These are phyloP conservation scores for Furnarius figulus DNA, from an alignment of 2,113 vertebrate species.

Conservation along the genomic window DNA sequence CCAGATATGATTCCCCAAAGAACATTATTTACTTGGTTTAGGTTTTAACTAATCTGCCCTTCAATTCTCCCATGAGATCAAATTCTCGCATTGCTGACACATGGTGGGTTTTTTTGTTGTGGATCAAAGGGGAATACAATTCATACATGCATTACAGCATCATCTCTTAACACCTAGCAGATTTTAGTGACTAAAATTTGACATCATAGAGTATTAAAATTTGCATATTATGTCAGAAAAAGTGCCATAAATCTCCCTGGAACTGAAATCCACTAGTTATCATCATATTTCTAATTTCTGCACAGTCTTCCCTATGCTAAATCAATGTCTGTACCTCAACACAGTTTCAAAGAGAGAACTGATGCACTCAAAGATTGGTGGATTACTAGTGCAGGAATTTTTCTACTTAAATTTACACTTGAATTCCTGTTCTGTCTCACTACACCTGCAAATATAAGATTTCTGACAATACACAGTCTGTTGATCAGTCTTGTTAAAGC, in stretches of 20 bases:
- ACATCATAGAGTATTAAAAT: not conserved
- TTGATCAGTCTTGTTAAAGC: not conserved
- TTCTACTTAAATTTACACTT: not conserved
- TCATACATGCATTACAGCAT: not conserved
- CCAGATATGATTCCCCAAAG: slow-evolving; percentile 34
- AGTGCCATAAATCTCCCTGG: not conserved
- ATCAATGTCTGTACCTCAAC: not conserved
- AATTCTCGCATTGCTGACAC: slow-evolving; percentile 3
- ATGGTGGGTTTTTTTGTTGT: not conserved
- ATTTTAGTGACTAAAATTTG: not conserved
- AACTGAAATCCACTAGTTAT: not conserved
- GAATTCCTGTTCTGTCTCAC: not conserved
- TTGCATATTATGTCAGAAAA: not conserved
- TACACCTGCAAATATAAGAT: not conserved
- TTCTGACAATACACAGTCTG: not conserved
- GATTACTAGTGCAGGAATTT: not conserved
- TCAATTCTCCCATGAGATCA: slow-evolving; percentile 24
- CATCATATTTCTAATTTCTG: not conserved
- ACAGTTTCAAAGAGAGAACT: not conserved
- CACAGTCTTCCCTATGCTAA: not conserved
- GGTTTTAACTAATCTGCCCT: slow-evolving; percentile 42
- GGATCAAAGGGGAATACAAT: not conserved
- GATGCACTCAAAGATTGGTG: not conserved
- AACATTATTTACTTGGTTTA: slow-evolving; percentile 38
- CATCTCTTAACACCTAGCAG: not conserved